Percentiles rank a stretch among this genome's conserved stretches.
These are phyloP conservation scores for Macrocentrus cingulum DNA, from an alignment of 1,140 invertebrate genomes.

Conservation along the genomic window DNA sequence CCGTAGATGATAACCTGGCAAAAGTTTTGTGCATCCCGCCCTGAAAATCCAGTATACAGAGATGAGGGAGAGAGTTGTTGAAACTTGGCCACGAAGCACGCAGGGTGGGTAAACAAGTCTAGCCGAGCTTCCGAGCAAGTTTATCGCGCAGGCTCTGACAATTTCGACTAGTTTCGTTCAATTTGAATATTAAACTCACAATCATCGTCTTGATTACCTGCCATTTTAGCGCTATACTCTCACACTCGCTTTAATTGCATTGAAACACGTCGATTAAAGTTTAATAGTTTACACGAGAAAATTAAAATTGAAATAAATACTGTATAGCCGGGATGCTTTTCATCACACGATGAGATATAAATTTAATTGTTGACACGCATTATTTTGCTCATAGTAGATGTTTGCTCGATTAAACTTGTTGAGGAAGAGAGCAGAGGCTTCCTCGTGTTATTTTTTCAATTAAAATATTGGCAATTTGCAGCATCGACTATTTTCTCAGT, in stretches of 20 bases:
- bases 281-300: too few relatives aligned
- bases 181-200: conserved; percentile 7
- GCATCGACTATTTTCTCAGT: not conserved
- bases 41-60: too few relatives aligned
- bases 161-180: conserved; percentile 12
- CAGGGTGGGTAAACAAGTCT: conserved; percentile 11
- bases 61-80: conserved; percentile 1
- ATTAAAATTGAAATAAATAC: too few relatives aligned
- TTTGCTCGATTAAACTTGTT: not conserved
- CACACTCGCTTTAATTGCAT: too few relatives aligned
- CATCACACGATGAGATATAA: too few relatives aligned
- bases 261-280: too few relatives aligned
- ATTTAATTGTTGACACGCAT: too few relatives aligned
- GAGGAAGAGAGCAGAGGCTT: not conserved
- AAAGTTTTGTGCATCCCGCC: conserved; percentile 10
- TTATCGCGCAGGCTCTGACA: too few relatives aligned
- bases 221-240: too few relatives aligned
- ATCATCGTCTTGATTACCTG: not conserved
- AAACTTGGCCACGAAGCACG: conserved; percentile 4
- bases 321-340: too few relatives aligned
- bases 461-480: conserved; percentile 34
- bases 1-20: not conserved
- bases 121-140: not conserved
- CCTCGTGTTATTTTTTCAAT: conserved; percentile 28
- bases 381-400: too few relatives aligned